Percentiles rank a stretch among this genome's conserved stretches.
Conservation (phyloP, 2,797 vertebrate genomes). For the Sebastes umbrosus region DNA sequence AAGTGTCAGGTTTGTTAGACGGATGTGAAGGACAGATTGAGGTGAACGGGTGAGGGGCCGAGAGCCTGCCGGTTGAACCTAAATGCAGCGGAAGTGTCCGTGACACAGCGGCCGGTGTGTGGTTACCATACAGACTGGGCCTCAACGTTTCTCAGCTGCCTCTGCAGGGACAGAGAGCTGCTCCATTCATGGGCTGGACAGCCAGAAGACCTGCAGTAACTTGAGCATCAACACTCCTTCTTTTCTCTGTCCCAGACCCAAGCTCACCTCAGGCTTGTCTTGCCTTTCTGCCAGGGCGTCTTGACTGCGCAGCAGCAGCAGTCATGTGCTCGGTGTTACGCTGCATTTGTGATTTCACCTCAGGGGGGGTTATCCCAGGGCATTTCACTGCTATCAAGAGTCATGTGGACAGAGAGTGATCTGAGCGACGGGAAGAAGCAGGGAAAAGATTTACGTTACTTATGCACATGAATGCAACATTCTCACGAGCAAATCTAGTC, state of each 20-base stretch:
- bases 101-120: slow-evolving; percentile 68
- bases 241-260: slow-evolving; percentile 20
- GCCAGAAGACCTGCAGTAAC: slow-evolving; percentile 63
- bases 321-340: slow-evolving; percentile 17
- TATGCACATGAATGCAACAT: not conserved
- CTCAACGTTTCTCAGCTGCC: slow-evolving; percentile 51
- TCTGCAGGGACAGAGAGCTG: slow-evolving; percentile 17
- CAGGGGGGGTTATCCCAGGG: slow-evolving; percentile 40
- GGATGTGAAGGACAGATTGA: slow-evolving; percentile 43
- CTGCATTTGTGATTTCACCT: slow-evolving; percentile 7
- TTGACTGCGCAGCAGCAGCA: slow-evolving; percentile 15
- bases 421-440: not conserved
- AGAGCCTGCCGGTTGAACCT: slow-evolving; percentile 46
- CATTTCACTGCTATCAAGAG: slow-evolving; percentile 11
- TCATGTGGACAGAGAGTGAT: not conserved
- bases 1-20: slow-evolving; percentile 45
- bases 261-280: slow-evolving; percentile 44
- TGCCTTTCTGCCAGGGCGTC: slow-evolving; percentile 40
- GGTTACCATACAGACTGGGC: slow-evolving; percentile 63
- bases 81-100: slow-evolving; percentile 69
- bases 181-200: slow-evolving; percentile 55
- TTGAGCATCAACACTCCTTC: slow-evolving; percentile 39
- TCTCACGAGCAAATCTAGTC: not conserved
- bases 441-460: not conserved
- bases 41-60: slow-evolving; percentile 40